Conservation (phyloP, 2,888 invertebrate genomes). For the Aplocera efformata region DNA sequence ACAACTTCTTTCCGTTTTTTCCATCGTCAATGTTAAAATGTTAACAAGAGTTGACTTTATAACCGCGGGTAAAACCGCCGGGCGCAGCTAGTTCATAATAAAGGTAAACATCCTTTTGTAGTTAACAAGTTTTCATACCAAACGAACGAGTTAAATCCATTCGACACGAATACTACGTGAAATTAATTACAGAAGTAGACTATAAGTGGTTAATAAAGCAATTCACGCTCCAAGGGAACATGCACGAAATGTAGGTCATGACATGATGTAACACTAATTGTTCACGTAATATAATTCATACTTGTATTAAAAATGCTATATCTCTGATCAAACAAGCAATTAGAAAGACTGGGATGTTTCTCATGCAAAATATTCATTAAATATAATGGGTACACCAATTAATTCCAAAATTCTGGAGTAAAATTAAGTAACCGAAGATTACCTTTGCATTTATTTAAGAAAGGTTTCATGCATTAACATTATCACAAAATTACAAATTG, state of each 20-base stretch:
- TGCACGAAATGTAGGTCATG: constrained; percentile 54
- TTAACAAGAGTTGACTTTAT: no score
- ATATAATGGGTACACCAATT: constrained; percentile 8
- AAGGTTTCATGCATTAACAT: no score
- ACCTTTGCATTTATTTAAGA: constrained; percentile 2
- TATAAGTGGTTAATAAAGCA: constrained; percentile 41
- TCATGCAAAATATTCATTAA: constrained; percentile 8
- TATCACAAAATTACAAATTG: no score
- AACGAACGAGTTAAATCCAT: constrained; percentile 11
- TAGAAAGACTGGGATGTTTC: constrained; percentile 17
- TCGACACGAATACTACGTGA: constrained; percentile 30
- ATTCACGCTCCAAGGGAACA: constrained; percentile 57
- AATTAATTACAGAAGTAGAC: constrained; percentile 39
- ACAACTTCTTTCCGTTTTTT: no score
- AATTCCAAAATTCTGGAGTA: no score
- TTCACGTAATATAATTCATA: constrained; percentile 57
- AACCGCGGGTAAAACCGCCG: no score
- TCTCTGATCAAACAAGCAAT: constrained; percentile 45
- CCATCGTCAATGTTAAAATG: no score
- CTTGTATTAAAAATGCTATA: constrained; percentile 38
- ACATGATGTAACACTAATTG: constrained; percentile 63
- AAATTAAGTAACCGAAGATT: constrained; percentile 4
- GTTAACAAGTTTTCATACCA: constrained; percentile 8
- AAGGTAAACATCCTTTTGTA: constrained; percentile 3
- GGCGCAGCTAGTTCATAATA: no score